Evolutionary conservation across 2,888 invertebrate genomes (phyloP).

Genomic region (Neoascia interrupta): DNA sequence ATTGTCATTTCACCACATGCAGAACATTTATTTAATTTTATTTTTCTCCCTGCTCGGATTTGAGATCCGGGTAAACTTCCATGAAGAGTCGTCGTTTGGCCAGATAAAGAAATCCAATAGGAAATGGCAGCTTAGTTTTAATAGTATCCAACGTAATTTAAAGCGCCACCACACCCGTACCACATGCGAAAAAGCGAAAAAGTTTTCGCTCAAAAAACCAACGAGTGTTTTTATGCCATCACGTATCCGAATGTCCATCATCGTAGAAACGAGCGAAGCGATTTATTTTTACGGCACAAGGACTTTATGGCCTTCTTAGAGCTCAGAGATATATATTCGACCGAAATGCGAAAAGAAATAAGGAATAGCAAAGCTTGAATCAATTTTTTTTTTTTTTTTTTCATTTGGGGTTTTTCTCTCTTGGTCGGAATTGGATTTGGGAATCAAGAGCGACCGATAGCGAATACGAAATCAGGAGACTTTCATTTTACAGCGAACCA

Average conservation of each 20-base stretch:
- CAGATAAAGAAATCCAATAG: conserved; percentile 36
- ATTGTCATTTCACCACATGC: conserved; percentile 41
- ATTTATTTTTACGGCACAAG: conserved; percentile 59
- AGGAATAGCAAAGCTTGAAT: conserved; percentile 31
- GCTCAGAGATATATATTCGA: not conserved
- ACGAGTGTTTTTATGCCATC: conserved; percentile 53
- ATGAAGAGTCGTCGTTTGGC: not conserved
- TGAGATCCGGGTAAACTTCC: conserved; percentile 13
- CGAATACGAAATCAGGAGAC: conserved; percentile 30
- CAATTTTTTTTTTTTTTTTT: not conserved
- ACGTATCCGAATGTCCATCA: conserved; percentile 65
- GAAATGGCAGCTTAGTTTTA: conserved; percentile 63
- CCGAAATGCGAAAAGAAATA: conserved; percentile 2
- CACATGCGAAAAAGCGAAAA: conserved; percentile 13
- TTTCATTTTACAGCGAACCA: conserved; percentile 27
- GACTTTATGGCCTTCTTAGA: conserved; percentile 53
- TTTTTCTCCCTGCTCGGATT: conserved; percentile 1
- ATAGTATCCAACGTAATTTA: conserved; percentile 49
- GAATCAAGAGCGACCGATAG: conserved; percentile 27
- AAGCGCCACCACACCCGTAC: conserved; percentile 21
- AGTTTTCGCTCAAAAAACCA: conserved; percentile 50
- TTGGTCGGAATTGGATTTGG: conserved; percentile 46
- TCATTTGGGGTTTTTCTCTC: conserved; percentile 28
- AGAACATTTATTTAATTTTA: conserved; percentile 31
- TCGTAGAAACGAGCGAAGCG: conserved; percentile 61